Base-by-base conservation (phyloP, 2,797 vertebrate species). In the Tokudaia tokunoshimensis region DNA sequence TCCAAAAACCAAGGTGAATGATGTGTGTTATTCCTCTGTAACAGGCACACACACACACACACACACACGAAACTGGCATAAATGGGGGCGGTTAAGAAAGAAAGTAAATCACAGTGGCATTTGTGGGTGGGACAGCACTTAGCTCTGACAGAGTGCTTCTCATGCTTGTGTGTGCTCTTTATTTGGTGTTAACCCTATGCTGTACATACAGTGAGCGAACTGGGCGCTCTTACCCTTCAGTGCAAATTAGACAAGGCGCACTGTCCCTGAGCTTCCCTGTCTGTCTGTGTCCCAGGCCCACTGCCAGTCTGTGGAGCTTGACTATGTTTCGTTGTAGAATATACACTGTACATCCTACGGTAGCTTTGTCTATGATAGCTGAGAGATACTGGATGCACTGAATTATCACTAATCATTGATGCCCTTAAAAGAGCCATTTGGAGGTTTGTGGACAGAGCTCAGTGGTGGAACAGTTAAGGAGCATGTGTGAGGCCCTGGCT, bases 231-330 rank as follows among this genome's bases (percentile, higher is more conserved):
- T n/a, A 14, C 63, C 50, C 76, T 76, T 24, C 29, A n/a, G 0
- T 15, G 37, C 41, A 85, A 34, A 15, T 9, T 47, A 61, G 57
- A 74, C 50, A 34, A 20, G 61, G 37, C 31, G 3, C 11, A 0
- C 63, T 55, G 82, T 52, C 57, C 24, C 20, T 20, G 44, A 57
- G 6, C 67, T 78, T 41, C 15, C 63, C 80, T 59, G 26, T 22
- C 44, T 44, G 41, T 63, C 19, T 17, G 0, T 15, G 10, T 12
- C 47, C 17, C 11, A 9, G 50, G 0, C 44, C 50, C 24, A 7
- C 1, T 20, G 6, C 11, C 11, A 12, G 37, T 78, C 34, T 63
- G n/a, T 52, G 2, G 0, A 24, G 55, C n/a, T 59, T 17, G 44
- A 1, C n/a, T 13, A 4, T 9, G 2, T 92, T 87, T 59, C 37